Conservation (phyloP, 2,888 invertebrate species). For the Euspilapteryx auroguttella region DNA sequence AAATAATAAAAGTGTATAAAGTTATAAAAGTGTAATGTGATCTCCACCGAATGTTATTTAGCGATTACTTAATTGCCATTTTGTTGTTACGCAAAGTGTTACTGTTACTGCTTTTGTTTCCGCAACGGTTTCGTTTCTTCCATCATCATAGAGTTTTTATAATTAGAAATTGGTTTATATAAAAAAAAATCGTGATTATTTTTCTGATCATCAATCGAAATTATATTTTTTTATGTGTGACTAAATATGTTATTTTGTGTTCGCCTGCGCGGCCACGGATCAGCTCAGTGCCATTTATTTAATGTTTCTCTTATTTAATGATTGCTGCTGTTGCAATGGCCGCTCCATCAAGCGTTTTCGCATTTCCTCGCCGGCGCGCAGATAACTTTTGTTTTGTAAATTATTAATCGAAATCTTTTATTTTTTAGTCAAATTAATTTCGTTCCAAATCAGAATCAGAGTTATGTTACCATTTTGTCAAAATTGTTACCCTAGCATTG, state of each 20-base stretch:
- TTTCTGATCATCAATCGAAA: slow-evolving; percentile 27
- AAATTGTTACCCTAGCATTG: slow-evolving; percentile 19
- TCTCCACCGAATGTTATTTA: slow-evolving; percentile 62
- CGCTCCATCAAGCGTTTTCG: background rate
- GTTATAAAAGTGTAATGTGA: slow-evolving; percentile 59
- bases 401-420: slow-evolving; percentile 27
- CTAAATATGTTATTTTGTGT: slow-evolving; percentile 34
- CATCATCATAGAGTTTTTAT: slow-evolving; percentile 37
- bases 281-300: slow-evolving; percentile 58
- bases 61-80: slow-evolving; percentile 56
- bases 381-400: slow-evolving; percentile 15
- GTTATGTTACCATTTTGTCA: slow-evolving; percentile 27
- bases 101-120: slow-evolving; percentile 19
- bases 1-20: slow-evolving; percentile 27
- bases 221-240: slow-evolving; percentile 25
- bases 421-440: slow-evolving; percentile 17
- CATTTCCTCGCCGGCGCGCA: background rate
- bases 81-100: slow-evolving; percentile 39
- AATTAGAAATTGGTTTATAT: slow-evolving; percentile 22
- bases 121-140: slow-evolving; percentile 39
- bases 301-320: slow-evolving; percentile 48
- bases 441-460: slow-evolving; percentile 29
- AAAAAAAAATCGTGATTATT: slow-evolving; percentile 30
- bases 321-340: slow-evolving; percentile 20
- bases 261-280: slow-evolving; percentile 43